Evolutionary conservation across 2,888 invertebrate genomes (phyloP).

Genomic region (Cephus pulcher): DNA sequence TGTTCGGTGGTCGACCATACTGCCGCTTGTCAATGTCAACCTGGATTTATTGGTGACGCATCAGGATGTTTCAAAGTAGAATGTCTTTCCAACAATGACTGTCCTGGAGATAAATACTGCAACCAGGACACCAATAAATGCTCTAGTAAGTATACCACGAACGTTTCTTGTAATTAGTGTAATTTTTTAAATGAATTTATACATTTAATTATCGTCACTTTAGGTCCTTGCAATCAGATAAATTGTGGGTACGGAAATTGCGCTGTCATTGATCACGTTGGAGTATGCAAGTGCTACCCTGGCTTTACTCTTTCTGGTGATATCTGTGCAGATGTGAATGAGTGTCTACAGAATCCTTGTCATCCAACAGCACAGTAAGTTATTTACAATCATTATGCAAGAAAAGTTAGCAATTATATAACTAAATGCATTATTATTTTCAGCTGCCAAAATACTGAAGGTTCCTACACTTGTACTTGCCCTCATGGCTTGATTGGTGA

Average conservation of each 20-base stretch:
- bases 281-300: constrained; percentile 78
- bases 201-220: background rate
- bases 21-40: constrained; percentile 81
- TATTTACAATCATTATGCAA: background rate
- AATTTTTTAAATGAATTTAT: background rate
- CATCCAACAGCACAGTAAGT: constrained; percentile 77
- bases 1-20: constrained; percentile 81
- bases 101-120: constrained; percentile 80
- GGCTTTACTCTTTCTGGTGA: constrained; percentile 79
- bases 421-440: constrained; percentile 24
- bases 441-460: constrained; percentile 81
- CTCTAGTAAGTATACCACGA: constrained; percentile 70
- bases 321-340: constrained; percentile 83
- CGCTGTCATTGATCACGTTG: constrained; percentile 77
- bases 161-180: background rate
- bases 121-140: constrained; percentile 82
- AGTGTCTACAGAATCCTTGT: constrained; percentile 83
- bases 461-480: constrained; percentile 83
- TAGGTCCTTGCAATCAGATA: constrained; percentile 83
- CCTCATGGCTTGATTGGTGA: constrained; percentile 85
- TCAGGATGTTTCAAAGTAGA: constrained; percentile 92
- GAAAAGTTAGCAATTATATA: background rate
- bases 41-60: constrained; percentile 86
- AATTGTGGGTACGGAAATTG: constrained; percentile 87
- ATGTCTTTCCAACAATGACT: constrained; percentile 82